Evolutionary conservation across 2,888 invertebrate genomes (phyloP), one percentile per base, ranked within the genome.

Genomic region (Rhagium mordax): DNA sequence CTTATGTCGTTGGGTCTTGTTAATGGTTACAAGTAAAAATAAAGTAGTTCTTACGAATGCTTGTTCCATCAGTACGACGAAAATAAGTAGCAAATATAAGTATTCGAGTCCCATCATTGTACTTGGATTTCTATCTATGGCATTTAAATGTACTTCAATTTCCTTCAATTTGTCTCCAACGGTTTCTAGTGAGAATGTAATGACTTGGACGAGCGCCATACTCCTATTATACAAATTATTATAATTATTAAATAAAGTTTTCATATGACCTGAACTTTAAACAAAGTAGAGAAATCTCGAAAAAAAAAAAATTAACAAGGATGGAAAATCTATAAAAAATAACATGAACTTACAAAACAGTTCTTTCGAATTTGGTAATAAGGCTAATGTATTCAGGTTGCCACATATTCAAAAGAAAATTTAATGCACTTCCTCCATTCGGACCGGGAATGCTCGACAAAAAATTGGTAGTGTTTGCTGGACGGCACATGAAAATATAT

Each of bases 371-470:
- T 29, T 75, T 74, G 15, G 74, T 76, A 8, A 79, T 66, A 10
- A 66, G 24, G 10, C 55, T 48, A 13, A 78, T 53, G 60, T 70
- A 79, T 7, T 70, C 70, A 7, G 74, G 71, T 49, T 70, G 69
- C 79, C 81, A 82, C 15, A 74, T 72, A 33, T 79, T 78, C 29
- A 82, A 57, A 10, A 82, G 75, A 59, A 79, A 82, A 16, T 73
- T 73, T 27, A 82, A 71, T 10, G 82, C 82, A 70, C 82, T 81
- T 10, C 78, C 77, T 13, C 81, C 82, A 74, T 77, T 74, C 0
- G 82, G 82, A 8, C 82, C 82, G n/a, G 82, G 82, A 57, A 82
- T 76, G 57, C 77, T 74, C 8, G 77, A 75, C 48, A 82, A 65
- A 67, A 80, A 81, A 47, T 72, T 78, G 6, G 77, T 68, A n/a